phyloP scores from a whole-genome alignment of 2,797 vertebrate genomes.

The Dipus sagitta region DNA sequence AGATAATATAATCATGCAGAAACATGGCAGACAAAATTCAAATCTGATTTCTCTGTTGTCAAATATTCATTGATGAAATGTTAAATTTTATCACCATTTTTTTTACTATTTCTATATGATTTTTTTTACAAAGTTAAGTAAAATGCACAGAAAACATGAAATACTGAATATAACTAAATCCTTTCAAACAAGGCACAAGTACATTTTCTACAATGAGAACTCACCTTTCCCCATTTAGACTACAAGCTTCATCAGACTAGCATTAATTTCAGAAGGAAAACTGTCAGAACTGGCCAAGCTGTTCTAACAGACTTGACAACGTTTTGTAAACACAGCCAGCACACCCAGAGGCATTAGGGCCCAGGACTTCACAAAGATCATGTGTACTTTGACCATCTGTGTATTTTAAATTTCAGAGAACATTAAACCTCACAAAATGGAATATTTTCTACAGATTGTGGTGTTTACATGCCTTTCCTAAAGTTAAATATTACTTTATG shows the following conservation, averaged over 20 bases:
- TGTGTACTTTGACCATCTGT: constrained; percentile 80
- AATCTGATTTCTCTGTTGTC: neutral
- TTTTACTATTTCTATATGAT: neutral
- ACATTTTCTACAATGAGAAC: neutral
- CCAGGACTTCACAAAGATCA: constrained; percentile 77
- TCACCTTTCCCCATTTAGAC: neutral
- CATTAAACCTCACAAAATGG: constrained; percentile 63
- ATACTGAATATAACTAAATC: neutral
- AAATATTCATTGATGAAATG: neutral
- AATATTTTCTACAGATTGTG: constrained; percentile 50
- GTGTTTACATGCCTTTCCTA: neutral
- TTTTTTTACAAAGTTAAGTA: neutral
- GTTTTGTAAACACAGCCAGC: constrained; percentile 74
- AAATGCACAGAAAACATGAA: neutral
- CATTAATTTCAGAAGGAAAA: constrained; percentile 70
- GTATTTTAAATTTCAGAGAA: constrained; percentile 66
- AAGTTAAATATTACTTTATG: constrained; percentile 46
- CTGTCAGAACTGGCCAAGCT: constrained; percentile 72
- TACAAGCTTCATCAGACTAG: neutral
- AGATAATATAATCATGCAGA: neutral
- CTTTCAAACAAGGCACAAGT: neutral
- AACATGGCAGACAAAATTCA: constrained; percentile 18
- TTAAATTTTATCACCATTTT: neutral
- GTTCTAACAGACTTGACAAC: constrained; percentile 78
- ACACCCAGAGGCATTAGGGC: constrained; percentile 62